Conservation (phyloP, 2,113 vertebrate species). For the Notothenia rossii region DNA sequence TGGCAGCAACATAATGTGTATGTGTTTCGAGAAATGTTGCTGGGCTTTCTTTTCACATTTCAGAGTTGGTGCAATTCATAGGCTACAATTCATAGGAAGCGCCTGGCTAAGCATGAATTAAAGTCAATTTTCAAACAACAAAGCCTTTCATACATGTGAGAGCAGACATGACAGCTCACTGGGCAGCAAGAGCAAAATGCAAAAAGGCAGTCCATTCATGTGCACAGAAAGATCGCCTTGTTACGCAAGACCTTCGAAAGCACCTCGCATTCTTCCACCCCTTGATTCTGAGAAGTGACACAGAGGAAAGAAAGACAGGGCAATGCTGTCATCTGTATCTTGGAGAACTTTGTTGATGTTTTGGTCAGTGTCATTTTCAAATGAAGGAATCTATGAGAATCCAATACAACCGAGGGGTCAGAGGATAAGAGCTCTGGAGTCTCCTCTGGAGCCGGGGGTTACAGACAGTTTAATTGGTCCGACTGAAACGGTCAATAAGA, state of each 20-base stretch:
- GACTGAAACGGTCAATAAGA: slow-evolving; percentile 22
- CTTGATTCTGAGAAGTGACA: slow-evolving; percentile 49
- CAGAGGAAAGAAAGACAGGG: slow-evolving; percentile 37
- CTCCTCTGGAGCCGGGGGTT: slow-evolving; percentile 23
- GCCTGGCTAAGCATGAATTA: slow-evolving; percentile 29
- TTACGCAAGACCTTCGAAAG: slow-evolving; percentile 51
- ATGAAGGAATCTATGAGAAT: slow-evolving; percentile 14
- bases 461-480: slow-evolving; percentile 40
- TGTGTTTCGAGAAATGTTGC: background rate
- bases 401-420: slow-evolving; percentile 21
- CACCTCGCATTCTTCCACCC: slow-evolving; percentile 25
- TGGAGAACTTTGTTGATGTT: slow-evolving; percentile 56
- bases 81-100: slow-evolving; percentile 27
- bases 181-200: background rate
- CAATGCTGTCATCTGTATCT: slow-evolving; percentile 14
- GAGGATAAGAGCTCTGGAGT: slow-evolving; percentile 20
- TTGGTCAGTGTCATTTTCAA: slow-evolving; percentile 17
- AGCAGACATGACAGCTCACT: slow-evolving; percentile 44
- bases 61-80: slow-evolving; percentile 21
- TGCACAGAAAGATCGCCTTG: slow-evolving; percentile 69
- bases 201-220: slow-evolving; percentile 60
- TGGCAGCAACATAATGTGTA: slow-evolving; percentile 3
- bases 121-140: slow-evolving; percentile 41
- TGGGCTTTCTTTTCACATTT: slow-evolving; percentile 31
- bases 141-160: slow-evolving; percentile 44